A percentile compares a stretch with the other conserved stretches of the same genome.
Conservation (phyloP, 2,113 vertebrate genomes). For the Syngnathoides biaculeatus region DNA sequence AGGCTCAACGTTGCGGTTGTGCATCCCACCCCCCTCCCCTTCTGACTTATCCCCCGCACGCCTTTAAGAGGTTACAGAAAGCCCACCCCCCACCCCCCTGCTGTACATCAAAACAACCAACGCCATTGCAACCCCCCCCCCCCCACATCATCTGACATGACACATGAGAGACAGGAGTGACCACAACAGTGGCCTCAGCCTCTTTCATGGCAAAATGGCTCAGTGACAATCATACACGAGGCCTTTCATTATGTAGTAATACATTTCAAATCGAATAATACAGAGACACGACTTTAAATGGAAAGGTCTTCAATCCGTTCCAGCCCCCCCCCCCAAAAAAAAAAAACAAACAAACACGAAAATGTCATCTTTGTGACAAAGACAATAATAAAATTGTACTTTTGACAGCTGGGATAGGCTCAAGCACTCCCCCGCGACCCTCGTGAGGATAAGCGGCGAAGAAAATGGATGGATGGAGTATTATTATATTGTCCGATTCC, state of each 20-base stretch:
- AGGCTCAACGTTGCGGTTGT: slow-evolving; percentile 57
- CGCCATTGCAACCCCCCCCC: slow-evolving; percentile 16
- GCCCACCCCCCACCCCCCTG: slow-evolving; percentile 22
- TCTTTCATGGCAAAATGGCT: slow-evolving; percentile 59
- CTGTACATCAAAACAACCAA: slow-evolving; percentile 67
- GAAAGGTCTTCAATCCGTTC: neutral
- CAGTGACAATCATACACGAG: slow-evolving; percentile 66
- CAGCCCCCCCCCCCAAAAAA: no score
- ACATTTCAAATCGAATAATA: neutral
- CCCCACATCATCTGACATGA: slow-evolving; percentile 64
- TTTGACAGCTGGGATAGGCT: no score
- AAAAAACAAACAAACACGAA: no score
- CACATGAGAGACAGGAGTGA: slow-evolving; percentile 68
- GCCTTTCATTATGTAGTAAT: neutral
- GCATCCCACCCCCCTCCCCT: slow-evolving; percentile 28
- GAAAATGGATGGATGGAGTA: no score
- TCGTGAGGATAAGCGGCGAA: no score
- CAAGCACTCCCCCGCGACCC: no score
- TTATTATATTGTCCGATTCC: no score
- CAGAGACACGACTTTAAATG: neutral
- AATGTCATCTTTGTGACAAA: neutral
- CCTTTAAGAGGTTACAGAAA: slow-evolving; percentile 67
- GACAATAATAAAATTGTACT: no score
- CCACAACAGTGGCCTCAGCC: slow-evolving; percentile 63
- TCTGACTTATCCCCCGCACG: slow-evolving; percentile 29